Evolutionary conservation across 1,140 invertebrate genomes (phyloP), one percentile per base, ranked within the genome.

Genomic region (Daktulosphaira vitifoliae): DNA sequence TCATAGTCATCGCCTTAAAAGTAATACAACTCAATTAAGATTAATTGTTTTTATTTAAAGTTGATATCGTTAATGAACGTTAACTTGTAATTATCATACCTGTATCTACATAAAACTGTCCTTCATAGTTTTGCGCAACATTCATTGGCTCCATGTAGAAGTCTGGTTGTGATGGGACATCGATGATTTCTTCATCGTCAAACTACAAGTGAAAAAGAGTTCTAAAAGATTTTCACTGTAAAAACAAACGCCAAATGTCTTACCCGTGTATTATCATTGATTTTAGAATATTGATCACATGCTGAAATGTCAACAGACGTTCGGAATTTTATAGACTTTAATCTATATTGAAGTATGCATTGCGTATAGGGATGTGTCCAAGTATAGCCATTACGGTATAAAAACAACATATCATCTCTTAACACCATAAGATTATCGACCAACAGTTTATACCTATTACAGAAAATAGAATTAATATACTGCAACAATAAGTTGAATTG

Each of bases 1-100:
- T n/a, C 23, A 46, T 62, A 62, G n/a, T 62, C 56, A 33, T 62
- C 44, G 44, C 46, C 56, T 62, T 44, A 33, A 44, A 44, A n/a
- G 18, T 46, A 22, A 59, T 16, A 46, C 5, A 26, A 25, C 16
- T 33, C 29, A 33, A 33, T 33, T 11, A 33, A 33, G 29, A n/a
- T 33, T 11, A 33, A 11, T 33, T 33, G 29, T 33, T 33, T 6
- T 33, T 33, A 33, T 33, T 11, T 33, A 33, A 5, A 33, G 11
- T 33, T 33, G 29, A 6, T 33, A 33, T 33, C 29, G 29, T 33
- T 33, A 6, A 6, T 5, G 11, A 6, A 33, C 29, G 11, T 33
- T 33, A 11, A n/a, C n/a, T n/a, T n/a, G n/a, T n/a, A n/a, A n/a
- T n/a, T n/a, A 6, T 33, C 29, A 6, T 33, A 33, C 29, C 29